These are phyloP conservation scores for Pelobates fuscus DNA, from an alignment of 2,113 vertebrate species.

Conservation along the genomic window DNA sequence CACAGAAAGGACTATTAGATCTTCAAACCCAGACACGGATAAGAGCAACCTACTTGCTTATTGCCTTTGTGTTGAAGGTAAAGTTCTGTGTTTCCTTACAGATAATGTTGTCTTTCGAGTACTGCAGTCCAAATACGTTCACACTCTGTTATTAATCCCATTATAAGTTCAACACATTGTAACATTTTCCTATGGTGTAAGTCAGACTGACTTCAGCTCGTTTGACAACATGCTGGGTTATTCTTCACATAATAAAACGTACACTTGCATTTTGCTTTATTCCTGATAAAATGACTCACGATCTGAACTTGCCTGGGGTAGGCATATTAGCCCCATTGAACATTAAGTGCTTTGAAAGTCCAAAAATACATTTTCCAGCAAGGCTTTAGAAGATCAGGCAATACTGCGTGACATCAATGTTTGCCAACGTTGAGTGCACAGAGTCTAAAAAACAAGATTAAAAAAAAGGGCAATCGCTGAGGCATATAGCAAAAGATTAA, in stretches of 20 bases:
- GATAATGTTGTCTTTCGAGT: too few relatives aligned
- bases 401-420: neutral
- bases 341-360: constrained; percentile 25
- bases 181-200: neutral
- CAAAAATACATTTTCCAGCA: neutral
- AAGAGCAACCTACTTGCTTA: too few relatives aligned
- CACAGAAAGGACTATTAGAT: too few relatives aligned
- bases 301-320: constrained; percentile 5
- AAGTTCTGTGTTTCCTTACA: too few relatives aligned
- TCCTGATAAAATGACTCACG: constrained; percentile 13
- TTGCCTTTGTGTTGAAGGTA: too few relatives aligned
- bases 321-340: constrained; percentile 13
- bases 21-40: too few relatives aligned
- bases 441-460: too few relatives aligned
- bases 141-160: too few relatives aligned
- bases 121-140: too few relatives aligned
- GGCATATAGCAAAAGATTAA: neutral
- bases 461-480: constrained; percentile 12
- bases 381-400: neutral
- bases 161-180: neutral
- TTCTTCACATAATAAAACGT: constrained; percentile 23
- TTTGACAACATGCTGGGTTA: constrained; percentile 10
- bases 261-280: constrained; percentile 6
- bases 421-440: neutral
- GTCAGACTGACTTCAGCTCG: neutral